A percentile compares a stretch with the other conserved stretches of the same genome.
These are phyloP conservation scores for Deroplatys truncata DNA, from an alignment of 2,888 invertebrate species.

Conservation along the genomic window DNA sequence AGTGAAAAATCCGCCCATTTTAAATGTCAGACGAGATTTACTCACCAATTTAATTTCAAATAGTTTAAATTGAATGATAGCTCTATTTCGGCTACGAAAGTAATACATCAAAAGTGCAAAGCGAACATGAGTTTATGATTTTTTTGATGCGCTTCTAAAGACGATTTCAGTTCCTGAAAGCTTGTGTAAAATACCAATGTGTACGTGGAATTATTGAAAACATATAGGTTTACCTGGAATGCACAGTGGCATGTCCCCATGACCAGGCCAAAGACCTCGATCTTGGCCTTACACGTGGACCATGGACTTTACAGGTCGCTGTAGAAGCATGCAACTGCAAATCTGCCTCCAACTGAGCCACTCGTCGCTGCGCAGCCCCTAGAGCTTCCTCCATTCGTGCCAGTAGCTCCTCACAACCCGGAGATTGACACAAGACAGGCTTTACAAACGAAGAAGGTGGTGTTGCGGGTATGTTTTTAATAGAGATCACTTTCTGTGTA, in stretches of 20 bases:
- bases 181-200: no score
- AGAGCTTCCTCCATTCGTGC: conserved; percentile 43
- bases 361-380: conserved; percentile 35
- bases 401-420: conserved; percentile 39
- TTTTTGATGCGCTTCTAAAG: background rate
- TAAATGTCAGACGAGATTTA: no score
- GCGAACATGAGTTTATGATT: no score
- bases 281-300: background rate
- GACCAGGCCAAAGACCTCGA: background rate
- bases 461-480: conserved; percentile 38
- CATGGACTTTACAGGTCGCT: conserved; percentile 9
- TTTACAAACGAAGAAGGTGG: conserved; percentile 37
- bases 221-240: background rate
- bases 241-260: conserved; percentile 5
- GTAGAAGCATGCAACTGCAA: background rate
- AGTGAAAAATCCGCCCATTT: no score
- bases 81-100: no score
- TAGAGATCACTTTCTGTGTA: conserved; percentile 39
- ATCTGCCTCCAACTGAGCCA: conserved; percentile 34
- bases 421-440: conserved; percentile 41
- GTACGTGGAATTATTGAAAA: background rate
- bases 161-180: no score
- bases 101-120: no score
- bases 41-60: no score
- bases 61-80: no score